Evolutionary conservation across 2,797 vertebrate genomes (phyloP), one percentile per base, ranked within the genome.

Genomic region (Xyrichtys novacula): DNA sequence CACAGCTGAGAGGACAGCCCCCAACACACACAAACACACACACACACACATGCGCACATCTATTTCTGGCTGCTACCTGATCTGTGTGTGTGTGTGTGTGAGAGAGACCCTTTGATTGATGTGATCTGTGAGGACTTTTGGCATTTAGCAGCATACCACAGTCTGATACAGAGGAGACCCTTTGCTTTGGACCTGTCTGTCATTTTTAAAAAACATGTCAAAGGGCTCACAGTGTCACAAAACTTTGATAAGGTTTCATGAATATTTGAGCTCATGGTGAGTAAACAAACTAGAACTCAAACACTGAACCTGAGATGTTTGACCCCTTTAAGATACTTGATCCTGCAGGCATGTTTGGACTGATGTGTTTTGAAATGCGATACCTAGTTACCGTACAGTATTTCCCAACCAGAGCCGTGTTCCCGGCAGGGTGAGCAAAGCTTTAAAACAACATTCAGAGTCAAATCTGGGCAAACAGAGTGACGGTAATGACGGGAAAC

Each of bases 51-150:
- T n/a, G n/a, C n/a, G n/a, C 43, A 60, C 29, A 53, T 79, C 71
- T 70, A 57, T 81, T 76, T 55, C 66, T 78, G 74, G 54, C 63
- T 42, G 81, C 56, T 38, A 74, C 36, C 59, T 65, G 68, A 78
- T 72, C 62, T 10, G 14, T 63, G 25, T 53, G 44, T 60, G 28
- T 53, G 50, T 76, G 62, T 76, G 16, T 38, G 19, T 61, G 38
- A 53, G 42, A 58, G 56, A 71, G 75, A 76, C 23, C 3, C 34
- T 31, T 47, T 48, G 44, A 66, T 49, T 22, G 23, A 46, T 29
- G 58, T 44, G 29, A n/a, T 40, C 70, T 4, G 38, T 36, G 36
- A 39, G 1, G 61, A 62, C 28, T 7, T 65, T 49, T 69, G 61
- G 39, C 66, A 48, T 57, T 63, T 40, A 39, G 34, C 39, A 29